phyloP scores from a whole-genome alignment of 1,140 invertebrate genomes.

The Coelopa frigida region DNA sequence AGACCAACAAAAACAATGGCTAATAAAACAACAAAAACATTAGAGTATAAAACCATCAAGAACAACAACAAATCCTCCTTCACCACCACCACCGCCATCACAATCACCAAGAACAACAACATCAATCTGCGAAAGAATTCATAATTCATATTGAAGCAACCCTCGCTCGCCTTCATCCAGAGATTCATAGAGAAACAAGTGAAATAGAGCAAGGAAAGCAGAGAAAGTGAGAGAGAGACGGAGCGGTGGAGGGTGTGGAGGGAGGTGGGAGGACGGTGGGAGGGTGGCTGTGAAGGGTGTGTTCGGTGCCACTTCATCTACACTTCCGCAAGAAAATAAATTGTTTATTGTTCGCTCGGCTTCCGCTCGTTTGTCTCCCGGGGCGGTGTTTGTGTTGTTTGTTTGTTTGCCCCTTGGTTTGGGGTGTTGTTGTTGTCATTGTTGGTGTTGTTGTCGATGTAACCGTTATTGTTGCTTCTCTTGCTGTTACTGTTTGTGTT shows the following conservation, averaged over 20 bases:
- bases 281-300: background rate
- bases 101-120: slow-evolving; percentile 26
- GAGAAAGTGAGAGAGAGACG: background rate
- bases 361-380: slow-evolving; percentile 2
- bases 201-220: too few relatives aligned
- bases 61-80: too few relatives aligned
- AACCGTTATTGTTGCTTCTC: background rate
- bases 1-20: too few relatives aligned
- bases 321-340: slow-evolving; percentile 15
- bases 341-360: slow-evolving; percentile 13
- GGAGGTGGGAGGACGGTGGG: background rate
- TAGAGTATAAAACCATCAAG: too few relatives aligned
- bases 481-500: background rate
- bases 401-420: too few relatives aligned
- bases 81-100: too few relatives aligned
- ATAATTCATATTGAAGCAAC: slow-evolving; percentile 45
- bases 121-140: slow-evolving; percentile 46
- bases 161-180: slow-evolving; percentile 6
- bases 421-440: background rate
- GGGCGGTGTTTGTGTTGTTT: too few relatives aligned
- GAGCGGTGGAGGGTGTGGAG: background rate
- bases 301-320: slow-evolving; percentile 11
- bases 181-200: too few relatives aligned
- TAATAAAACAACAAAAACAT: slow-evolving; percentile 17
- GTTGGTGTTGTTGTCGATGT: background rate